A percentile compares a stretch with the other conserved stretches of the same genome.
phyloP scores from a whole-genome alignment of 2,113 vertebrate species.

The Syngnathus typhle region DNA sequence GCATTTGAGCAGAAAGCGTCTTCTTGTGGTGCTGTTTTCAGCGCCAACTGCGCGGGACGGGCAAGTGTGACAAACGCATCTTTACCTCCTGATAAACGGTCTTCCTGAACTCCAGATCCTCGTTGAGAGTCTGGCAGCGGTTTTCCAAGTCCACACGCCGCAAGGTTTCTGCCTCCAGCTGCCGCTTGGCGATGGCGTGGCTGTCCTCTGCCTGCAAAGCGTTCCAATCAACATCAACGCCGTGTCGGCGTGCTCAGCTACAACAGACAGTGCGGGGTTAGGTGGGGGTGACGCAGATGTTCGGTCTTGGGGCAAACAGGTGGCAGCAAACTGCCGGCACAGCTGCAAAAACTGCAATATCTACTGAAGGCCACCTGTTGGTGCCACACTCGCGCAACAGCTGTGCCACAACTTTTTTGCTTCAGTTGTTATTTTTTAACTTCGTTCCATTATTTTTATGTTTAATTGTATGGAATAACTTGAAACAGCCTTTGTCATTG shows the following conservation, averaged over 20 bases:
- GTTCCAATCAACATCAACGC: neutral
- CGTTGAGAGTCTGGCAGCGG: conserved; percentile 87
- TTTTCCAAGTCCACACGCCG: conserved; percentile 94
- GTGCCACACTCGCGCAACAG: neutral
- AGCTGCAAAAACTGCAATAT: neutral
- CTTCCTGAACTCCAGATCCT: conserved; percentile 93
- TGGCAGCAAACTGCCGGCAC: neutral
- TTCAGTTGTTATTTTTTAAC: neutral
- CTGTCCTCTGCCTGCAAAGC: conserved; percentile 80
- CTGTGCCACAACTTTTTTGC: neutral
- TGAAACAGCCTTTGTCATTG: neutral
- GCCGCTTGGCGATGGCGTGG: conserved; percentile 85
- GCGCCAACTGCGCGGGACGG: too few relatives aligned
- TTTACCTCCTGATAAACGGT: conserved; percentile 89
- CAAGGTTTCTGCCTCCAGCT: conserved; percentile 90
- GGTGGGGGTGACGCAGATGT: neutral
- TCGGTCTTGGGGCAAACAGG: neutral
- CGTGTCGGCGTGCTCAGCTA: neutral
- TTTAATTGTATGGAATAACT: neutral
- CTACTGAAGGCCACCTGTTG: neutral
- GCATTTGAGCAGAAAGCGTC: neutral
- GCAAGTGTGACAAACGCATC: neutral
- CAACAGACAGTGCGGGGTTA: neutral
- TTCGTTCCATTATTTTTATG: neutral
- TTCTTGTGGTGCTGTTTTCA: neutral